Conservation (phyloP, 2,113 vertebrate species). For the Athene noctua region DNA sequence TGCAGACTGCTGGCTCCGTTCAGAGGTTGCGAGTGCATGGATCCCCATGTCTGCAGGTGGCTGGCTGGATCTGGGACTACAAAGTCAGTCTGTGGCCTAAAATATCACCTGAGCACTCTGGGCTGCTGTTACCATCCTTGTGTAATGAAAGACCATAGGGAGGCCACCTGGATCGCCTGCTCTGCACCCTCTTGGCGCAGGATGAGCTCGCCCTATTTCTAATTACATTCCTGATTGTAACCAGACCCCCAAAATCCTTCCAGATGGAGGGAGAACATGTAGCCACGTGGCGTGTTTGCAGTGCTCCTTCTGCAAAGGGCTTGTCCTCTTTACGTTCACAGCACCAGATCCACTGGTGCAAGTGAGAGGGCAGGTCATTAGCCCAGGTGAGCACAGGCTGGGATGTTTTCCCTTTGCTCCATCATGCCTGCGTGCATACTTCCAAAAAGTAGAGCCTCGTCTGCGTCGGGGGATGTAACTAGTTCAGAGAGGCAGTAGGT, state of each 20-base stretch:
- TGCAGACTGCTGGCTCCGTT: neutral
- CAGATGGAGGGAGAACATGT: neutral
- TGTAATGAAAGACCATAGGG: neutral
- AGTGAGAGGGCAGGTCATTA: neutral
- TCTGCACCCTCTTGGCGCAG: neutral
- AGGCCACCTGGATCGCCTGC: neutral
- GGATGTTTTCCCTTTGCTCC: neutral
- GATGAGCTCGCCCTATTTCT: neutral
- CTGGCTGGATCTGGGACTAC: neutral
- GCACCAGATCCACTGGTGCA: neutral
- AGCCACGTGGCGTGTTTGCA: neutral
- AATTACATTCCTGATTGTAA: neutral
- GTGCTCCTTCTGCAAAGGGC: neutral
- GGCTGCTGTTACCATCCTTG: neutral
- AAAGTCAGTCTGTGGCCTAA: neutral
- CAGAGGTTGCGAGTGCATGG: rapidly evolving
- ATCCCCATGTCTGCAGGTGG: rapidly evolving
- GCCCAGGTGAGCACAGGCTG: neutral
- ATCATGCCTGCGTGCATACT: rapidly evolving
- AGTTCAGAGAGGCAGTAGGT: rapidly evolving
- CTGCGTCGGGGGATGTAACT: neutral
- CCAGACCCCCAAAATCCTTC: neutral
- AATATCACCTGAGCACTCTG: neutral
- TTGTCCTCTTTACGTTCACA: rapidly evolving
- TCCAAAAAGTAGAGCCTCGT: neutral